These are phyloP conservation scores for Phalacrocorax pelagicus DNA, from an alignment of 2,113 vertebrate species.

Conservation along the genomic window DNA sequence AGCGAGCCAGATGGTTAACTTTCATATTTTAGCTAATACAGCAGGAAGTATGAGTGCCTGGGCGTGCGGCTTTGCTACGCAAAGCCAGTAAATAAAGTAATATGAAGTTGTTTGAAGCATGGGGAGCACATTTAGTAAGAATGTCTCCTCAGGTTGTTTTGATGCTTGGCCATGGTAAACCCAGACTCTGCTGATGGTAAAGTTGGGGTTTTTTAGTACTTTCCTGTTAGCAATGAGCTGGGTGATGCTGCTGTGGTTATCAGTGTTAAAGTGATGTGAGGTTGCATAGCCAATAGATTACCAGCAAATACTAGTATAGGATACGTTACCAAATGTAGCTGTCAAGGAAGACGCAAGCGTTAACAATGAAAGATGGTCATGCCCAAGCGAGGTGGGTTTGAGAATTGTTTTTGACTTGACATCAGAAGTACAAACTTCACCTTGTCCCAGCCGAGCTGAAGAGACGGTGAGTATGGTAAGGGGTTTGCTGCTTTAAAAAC, in stretches of 20 bases:
- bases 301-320: neutral
- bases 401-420: neutral
- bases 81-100: neutral
- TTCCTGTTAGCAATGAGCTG: neutral
- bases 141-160: neutral
- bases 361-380: neutral
- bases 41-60: neutral
- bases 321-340: neutral
- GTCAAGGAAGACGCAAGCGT: neutral
- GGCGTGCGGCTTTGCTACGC: fast-evolving
- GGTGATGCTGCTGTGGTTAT: neutral
- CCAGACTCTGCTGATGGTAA: neutral
- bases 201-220: neutral
- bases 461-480: neutral
- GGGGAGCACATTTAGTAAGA: neutral
- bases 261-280: neutral
- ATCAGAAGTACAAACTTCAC: neutral
- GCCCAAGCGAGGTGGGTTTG: neutral
- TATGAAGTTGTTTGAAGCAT: neutral
- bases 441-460: neutral
- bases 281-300: neutral
- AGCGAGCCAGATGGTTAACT: neutral
- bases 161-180: fast-evolving
- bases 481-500: neutral
- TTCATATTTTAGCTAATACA: no score